Base-by-base conservation (phyloP, 1,140 invertebrate species). In the Episyrphus balteatus region DNA sequence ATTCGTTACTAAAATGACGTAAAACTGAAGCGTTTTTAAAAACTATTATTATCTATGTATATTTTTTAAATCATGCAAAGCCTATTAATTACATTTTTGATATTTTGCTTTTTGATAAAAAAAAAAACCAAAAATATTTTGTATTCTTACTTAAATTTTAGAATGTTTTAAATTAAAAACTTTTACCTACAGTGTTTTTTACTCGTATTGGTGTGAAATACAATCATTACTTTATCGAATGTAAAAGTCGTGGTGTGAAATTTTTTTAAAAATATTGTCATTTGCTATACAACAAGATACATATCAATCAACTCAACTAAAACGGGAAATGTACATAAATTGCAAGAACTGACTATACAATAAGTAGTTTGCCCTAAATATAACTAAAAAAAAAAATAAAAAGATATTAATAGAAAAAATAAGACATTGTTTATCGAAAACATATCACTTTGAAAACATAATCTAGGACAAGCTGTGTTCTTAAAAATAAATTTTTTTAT, bases 281-380 rank as follows among this genome's bases (percentile, higher is more conserved):
- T 47, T 42, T 48, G 31, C 17, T 30, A 46, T 30, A 48, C 32
- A 37, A 40, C 3, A 42, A 17, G 31, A 37, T 47, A 42, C 36
- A 55, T 52, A 53, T 49, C 50, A 47, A 48, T 15, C 45, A 44
- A 44, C 45, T 45, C 39, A 41, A 37, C 36, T 5, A 37, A 19
- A 41, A 15, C 44, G n/a, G 33, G 46, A 46, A 46, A 61, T 61
- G 59, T 61, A 59, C 59, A 61, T 61, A 59, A 62, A 61, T 58
- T 58, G 55, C 57, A 63, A 63, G 61, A 63, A 63, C 61, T 63
- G 61, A 63, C 61, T 63, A 63, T 59, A 55, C 55, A 63, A 58
- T 63, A 63, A 63, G 61, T 63, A 63, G 61, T 63, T 63, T 63
- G 61, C 21, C 21, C 21, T 26, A 26, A 26, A 26, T 26, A 26